Evolutionary conservation across 2,113 vertebrate species (phyloP).

Genomic region (Octodon degus): DNA sequence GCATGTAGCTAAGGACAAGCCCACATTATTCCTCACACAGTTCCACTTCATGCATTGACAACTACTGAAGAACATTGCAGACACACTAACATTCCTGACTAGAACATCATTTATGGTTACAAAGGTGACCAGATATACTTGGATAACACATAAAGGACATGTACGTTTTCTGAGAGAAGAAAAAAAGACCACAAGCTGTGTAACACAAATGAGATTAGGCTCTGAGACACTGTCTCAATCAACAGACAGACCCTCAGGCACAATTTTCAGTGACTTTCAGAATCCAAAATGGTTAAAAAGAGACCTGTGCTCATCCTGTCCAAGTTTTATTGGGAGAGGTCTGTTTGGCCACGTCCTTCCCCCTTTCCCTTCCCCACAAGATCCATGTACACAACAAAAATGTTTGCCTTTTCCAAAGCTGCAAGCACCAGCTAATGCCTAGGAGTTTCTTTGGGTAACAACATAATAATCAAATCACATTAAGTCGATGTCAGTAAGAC

Average conservation of each 20-base stretch:
- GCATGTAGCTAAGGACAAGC: not conserved
- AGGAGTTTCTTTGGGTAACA: slow-evolving; percentile 69
- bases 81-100: not conserved
- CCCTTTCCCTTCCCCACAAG: slow-evolving; percentile 64
- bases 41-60: not conserved
- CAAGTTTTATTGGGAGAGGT: slow-evolving; percentile 63
- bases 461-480: slow-evolving; percentile 74
- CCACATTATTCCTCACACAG: not conserved
- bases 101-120: not conserved
- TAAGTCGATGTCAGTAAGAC: slow-evolving; percentile 69
- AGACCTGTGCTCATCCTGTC: slow-evolving; percentile 53
- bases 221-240: not conserved
- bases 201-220: not conserved
- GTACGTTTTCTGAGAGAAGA: not conserved
- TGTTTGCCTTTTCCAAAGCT: slow-evolving; percentile 68
- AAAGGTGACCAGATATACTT: not conserved
- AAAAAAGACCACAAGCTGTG: not conserved
- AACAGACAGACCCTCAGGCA: not conserved
- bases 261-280: not conserved
- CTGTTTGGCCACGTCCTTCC: slow-evolving; percentile 58
- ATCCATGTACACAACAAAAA: slow-evolving; percentile 59
- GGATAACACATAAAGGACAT: not conserved
- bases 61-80: not conserved
- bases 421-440: slow-evolving; percentile 65
- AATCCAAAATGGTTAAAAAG: slow-evolving; percentile 39